Evolutionary conservation across 2,113 vertebrate genomes (phyloP), one percentile per base, ranked within the genome.

Genomic region (Myotis davidii): DNA sequence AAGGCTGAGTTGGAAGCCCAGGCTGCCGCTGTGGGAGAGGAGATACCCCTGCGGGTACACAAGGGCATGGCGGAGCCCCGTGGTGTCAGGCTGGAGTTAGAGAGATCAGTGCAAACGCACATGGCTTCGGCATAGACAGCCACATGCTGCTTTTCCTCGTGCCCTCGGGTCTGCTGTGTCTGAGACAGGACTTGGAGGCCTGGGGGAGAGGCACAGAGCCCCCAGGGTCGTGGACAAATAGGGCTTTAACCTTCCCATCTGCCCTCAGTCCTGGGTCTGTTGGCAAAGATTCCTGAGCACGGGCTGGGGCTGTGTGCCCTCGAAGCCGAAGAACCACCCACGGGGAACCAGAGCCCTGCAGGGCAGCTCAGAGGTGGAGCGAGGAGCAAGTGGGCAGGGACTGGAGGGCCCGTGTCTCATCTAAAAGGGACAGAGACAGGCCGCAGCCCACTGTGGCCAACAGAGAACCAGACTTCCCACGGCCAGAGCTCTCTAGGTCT

Each of bases 11-110:
- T 18, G 65, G 81, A 29, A 50, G 67, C 85, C 39, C 3, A 17
- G 32, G 20, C 34, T 69, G 54, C 65, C 39, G 1, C 27, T 8
- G 3, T 4, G 13, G 56, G 56, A 59, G 69, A 61, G 37, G 20
- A 76, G 32, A 83, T 0, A 12, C 32, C 48, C 37, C 0, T 0
- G 3, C 5, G 11, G 14, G 9, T 2, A 0, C 9, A 37, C n/a
- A 37, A 25, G 20, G 21, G 10, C 45, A 29, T 10, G 45, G 27
- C n/a, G 23, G 10, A 45, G 27, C 29, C 65, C 18, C 17, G 39
- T 23, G 59, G 39, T 14, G 7, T 32, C 1, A 21, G 77, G 50
- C 25, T 65, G 50, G 59, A 32, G 12, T 25, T 23, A 32, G 59
- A n/a, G 23, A 8, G 1, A 6, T 3, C 8, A 2, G 18, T 9